Conservation (phyloP, 1,140 invertebrate genomes). For the Aphis craccivora region DNA sequence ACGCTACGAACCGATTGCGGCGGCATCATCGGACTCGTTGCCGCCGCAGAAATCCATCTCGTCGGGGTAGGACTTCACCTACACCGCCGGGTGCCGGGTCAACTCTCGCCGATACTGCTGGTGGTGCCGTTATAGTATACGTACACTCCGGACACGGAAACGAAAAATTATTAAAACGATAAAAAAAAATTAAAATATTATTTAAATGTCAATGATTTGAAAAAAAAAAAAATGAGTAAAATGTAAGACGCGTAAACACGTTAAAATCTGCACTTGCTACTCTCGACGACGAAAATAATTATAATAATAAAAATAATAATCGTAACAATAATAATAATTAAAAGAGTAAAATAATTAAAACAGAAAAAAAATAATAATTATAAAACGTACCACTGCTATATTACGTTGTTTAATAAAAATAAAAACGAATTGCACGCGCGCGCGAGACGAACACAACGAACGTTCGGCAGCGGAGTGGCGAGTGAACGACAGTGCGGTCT, state of each 20-base stretch:
- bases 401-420: slow-evolving; percentile 5
- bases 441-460: background rate
- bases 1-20: background rate
- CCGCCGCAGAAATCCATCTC: background rate
- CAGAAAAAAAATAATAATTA: background rate
- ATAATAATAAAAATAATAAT: background rate
- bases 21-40: background rate
- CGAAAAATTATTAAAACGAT: background rate
- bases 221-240: background rate
- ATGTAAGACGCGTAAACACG: background rate
- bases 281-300: background rate
- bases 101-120: background rate
- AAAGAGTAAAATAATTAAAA: background rate
- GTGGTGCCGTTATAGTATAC: background rate
- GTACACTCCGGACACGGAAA: background rate
- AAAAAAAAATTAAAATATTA: background rate
- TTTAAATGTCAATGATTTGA: background rate
- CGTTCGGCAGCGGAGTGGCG: slow-evolving; percentile 22
- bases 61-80: background rate
- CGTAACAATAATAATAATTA: background rate
- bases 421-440: background rate
- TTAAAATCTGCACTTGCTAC: background rate
- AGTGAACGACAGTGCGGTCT: background rate
- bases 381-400: background rate
- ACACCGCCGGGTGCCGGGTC: background rate